Evolutionary conservation across 2,888 invertebrate genomes (phyloP), one percentile per base, ranked within the genome.

Genomic region (Ectemnius cavifrons): DNA sequence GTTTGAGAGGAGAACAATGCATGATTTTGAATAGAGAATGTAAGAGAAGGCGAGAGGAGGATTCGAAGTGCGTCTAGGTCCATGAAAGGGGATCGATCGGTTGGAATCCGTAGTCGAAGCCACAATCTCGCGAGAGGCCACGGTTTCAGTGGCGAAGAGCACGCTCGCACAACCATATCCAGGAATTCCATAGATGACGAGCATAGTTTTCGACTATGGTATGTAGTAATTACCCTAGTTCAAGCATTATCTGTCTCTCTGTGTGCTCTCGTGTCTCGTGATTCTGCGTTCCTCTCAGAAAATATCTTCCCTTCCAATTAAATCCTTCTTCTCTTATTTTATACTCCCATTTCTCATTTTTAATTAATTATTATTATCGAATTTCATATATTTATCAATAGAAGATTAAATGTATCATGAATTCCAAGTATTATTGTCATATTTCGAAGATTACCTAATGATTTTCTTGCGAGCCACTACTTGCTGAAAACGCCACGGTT

Each of bases 191-290:
- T 58, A 75, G 80, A 78, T 60, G 47, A 71, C 68, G 62, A 63
- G 79, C 84, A 83, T 81, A 83, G 76, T 77, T 76, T 70, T 61
- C 65, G 72, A 67, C 74, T 61, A 76, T 77, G 84, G 85, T 78
- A 85, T 85, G 85, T 74, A 67, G 79, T 85, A 85, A 85, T 85
- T 85, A 84, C 80, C 78, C 78, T 23, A 72, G 63, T 72, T 73
- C 71, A 75, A 71, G 37, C 37, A 37, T 11, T 37, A 6, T 6
- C 37, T 11, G 37, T 37, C 37, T 37, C 37, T 69, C 69, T 59
- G 58, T 61, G 58, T 67, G 60, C 52, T 63, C 63, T 66, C 62
- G 52, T 61, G 37, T 66, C 67, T 52, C 71, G 57, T 71, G 65
- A 63, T n/a, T 63, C 60, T 49, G 37, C 45, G 66, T 27, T 23